Percentiles rank a stretch among this genome's conserved stretches.
Conservation (phyloP, 2,888 invertebrate species). For the Tubiluchus corallicola region DNA sequence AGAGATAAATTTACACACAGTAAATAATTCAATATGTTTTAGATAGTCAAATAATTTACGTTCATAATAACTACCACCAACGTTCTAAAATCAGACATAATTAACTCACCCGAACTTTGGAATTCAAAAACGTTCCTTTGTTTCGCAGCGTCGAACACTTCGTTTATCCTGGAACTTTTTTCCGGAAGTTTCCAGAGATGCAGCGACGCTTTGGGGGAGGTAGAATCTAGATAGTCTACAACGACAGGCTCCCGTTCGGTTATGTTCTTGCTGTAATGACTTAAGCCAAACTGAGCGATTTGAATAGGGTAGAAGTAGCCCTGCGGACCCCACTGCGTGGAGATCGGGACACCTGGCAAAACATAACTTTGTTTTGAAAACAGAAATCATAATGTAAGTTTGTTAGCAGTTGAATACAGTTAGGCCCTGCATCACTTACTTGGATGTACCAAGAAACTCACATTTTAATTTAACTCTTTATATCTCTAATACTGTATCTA, state of each 20-base stretch:
- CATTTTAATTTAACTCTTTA: no score
- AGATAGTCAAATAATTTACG: no score
- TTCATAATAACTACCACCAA: no score
- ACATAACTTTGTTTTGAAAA: no score
- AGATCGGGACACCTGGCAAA: slow-evolving; percentile 30
- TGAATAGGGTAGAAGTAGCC: slow-evolving; percentile 97
- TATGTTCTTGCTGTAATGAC: slow-evolving; percentile 87
- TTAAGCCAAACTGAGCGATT: slow-evolving; percentile 90
- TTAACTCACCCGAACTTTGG: slow-evolving; percentile 37
- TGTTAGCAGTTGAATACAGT: no score
- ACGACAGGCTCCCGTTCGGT: slow-evolving; percentile 55
- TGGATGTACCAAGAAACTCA: no score
- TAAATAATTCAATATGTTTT: no score
- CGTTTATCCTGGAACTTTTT: neutral
- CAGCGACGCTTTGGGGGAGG: neutral
- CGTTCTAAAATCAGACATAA: no score
- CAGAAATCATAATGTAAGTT: no score
- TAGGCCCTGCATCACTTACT: no score
- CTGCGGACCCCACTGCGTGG: slow-evolving; percentile 58
- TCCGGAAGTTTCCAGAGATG: neutral
- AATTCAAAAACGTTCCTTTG: slow-evolving; percentile 41
- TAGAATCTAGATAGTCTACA: neutral
- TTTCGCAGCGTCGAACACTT: slow-evolving; percentile 8
- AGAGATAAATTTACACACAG: no score
- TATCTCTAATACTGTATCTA: no score